A percentile compares a stretch with the other conserved stretches of the same genome.
These are phyloP conservation scores for Alethe diademata DNA, from an alignment of 2,113 vertebrate genomes.

Conservation along the genomic window DNA sequence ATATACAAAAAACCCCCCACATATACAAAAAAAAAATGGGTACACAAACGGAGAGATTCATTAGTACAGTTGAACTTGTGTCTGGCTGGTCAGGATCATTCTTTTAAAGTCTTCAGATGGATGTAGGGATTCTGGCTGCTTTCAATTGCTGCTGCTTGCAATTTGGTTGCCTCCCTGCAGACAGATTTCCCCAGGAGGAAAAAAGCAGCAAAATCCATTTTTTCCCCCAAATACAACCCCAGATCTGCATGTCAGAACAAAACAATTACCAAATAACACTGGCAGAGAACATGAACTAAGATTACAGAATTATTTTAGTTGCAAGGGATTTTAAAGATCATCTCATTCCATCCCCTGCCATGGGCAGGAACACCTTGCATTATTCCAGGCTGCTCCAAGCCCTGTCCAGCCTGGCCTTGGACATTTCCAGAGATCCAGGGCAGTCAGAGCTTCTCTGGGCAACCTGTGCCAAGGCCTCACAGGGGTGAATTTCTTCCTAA, in stretches of 20 bases:
- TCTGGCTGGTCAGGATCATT: background rate
- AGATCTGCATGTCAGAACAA: background rate
- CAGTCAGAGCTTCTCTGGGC: background rate
- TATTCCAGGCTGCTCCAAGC: fast-evolving
- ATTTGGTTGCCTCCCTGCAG: background rate
- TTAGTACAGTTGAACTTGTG: background rate
- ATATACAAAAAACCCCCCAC: fast-evolving
- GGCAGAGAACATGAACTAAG: background rate
- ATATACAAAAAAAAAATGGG: background rate
- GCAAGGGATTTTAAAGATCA: background rate
- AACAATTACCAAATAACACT: background rate
- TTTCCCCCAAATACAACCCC: background rate
- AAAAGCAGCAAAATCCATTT: background rate
- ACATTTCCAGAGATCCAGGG: background rate
- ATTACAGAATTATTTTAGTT: background rate
- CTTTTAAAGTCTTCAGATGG: background rate
- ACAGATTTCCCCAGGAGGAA: background rate
- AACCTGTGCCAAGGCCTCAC: background rate
- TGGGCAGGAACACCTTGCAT: background rate
- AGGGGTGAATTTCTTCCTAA: background rate
- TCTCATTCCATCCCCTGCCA: background rate
- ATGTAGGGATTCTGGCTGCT: background rate
- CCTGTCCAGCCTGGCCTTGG: fast-evolving
- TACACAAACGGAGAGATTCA: background rate
- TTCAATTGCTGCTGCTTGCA: background rate